Conservation (phyloP, 2,888 invertebrate genomes). For the Psylliodes chrysocephalus region DNA sequence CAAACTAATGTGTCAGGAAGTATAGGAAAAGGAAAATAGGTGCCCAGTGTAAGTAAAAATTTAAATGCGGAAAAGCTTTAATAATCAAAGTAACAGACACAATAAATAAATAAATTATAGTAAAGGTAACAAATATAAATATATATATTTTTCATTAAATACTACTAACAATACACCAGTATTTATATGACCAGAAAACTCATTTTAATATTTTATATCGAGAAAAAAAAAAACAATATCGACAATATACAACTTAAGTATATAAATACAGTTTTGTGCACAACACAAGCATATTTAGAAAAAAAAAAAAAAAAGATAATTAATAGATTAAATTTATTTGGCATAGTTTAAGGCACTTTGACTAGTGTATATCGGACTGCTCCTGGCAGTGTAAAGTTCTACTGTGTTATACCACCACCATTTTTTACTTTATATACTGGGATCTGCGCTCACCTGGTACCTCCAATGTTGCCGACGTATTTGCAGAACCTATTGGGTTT, state of each 20-base stretch:
- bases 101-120: conserved; percentile 57
- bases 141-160: conserved; percentile 37
- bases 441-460: conserved; percentile 78
- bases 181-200: conserved; percentile 50
- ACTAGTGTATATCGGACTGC: conserved; percentile 25
- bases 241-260: conserved; percentile 20
- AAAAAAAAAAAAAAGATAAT: conserved; percentile 6
- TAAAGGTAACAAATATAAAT: conserved; percentile 53
- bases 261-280: conserved; percentile 1
- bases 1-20: conserved; percentile 13
- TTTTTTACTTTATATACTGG: conserved; percentile 62
- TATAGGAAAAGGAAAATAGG: conserved; percentile 41
- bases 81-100: conserved; percentile 57
- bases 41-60: conserved; percentile 47
- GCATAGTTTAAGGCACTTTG: conserved; percentile 38
- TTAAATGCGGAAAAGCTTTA: conserved; percentile 59
- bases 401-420: conserved; percentile 53
- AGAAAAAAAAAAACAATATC: conserved; percentile 9
- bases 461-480: conserved; percentile 73
- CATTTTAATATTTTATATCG: conserved; percentile 21
- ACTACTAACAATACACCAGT: conserved; percentile 38
- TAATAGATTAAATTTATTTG: conserved; percentile 6
- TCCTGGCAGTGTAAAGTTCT: conserved; percentile 46
- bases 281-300: conserved; percentile 19
- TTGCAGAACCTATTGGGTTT: conserved; percentile 74